Percentiles rank a stretch among this genome's conserved stretches.
phyloP scores from a whole-genome alignment of 64 coral and sea anemone genomes.

The Stichodactyla mertensii region DNA sequence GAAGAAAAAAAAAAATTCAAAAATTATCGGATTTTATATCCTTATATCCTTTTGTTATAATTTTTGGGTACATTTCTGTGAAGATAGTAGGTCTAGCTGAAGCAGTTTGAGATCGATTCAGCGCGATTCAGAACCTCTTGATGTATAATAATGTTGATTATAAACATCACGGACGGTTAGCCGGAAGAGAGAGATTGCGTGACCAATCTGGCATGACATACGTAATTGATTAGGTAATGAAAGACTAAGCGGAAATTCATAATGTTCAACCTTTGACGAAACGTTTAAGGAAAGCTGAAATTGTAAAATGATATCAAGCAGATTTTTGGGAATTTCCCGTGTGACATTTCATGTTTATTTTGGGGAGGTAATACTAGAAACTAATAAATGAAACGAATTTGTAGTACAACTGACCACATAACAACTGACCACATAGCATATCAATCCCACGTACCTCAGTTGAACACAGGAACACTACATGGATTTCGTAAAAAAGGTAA shows the following conservation, averaged over 20 bases:
- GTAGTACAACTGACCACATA: background rate
- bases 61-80: background rate
- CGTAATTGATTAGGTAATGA: background rate
- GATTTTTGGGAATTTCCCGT: background rate
- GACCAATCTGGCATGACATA: background rate
- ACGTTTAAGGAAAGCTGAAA: background rate
- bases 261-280: background rate
- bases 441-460: background rate
- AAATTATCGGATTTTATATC: background rate
- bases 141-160: background rate
- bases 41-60: background rate
- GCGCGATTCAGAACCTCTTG: background rate
- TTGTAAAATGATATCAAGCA: background rate
- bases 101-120: background rate
- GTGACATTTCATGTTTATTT: background rate
- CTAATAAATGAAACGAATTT: background rate
- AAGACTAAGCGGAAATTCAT: slow-evolving; percentile 2
- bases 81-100: background rate
- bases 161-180: background rate
- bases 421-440: too few relatives aligned
- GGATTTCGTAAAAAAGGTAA: background rate
- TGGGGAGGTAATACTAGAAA: background rate
- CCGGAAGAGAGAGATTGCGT: background rate
- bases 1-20: background rate
- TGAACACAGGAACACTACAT: background rate